phyloP scores from a whole-genome alignment of 1,140 invertebrate species.

The Trypoxylus dichotomus region DNA sequence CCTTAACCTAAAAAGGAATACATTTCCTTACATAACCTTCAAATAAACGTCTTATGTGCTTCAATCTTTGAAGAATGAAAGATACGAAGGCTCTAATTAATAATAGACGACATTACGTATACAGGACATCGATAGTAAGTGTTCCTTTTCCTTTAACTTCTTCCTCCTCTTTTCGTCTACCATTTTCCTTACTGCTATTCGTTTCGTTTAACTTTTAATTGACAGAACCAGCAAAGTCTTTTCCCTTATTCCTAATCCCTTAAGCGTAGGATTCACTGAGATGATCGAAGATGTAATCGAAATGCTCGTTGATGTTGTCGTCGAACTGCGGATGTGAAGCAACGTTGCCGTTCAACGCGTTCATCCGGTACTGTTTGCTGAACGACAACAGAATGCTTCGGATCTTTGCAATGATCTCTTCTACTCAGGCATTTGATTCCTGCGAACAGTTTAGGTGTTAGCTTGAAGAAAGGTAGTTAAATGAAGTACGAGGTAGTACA shows the following conservation, averaged over 20 bases:
- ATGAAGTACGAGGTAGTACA: no score
- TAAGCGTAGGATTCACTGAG: slow-evolving; percentile 63
- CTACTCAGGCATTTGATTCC: slow-evolving; percentile 77
- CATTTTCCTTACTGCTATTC: not conserved
- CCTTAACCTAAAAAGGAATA: no score
- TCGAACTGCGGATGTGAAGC: slow-evolving; percentile 54
- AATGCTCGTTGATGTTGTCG: slow-evolving; percentile 56
- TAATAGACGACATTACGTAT: slow-evolving; percentile 23
- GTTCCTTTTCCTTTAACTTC: not conserved
- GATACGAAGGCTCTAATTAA: not conserved
- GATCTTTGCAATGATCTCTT: slow-evolving; percentile 77
- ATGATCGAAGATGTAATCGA: slow-evolving; percentile 62
- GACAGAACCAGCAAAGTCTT: slow-evolving; percentile 12
- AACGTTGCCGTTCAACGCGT: slow-evolving; percentile 55
- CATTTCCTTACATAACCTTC: not conserved
- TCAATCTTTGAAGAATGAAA: not conserved
- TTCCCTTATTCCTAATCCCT: slow-evolving; percentile 26
- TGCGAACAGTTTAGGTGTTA: slow-evolving; percentile 40
- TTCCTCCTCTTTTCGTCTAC: not conserved
- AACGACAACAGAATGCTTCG: slow-evolving; percentile 72
- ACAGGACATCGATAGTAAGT: slow-evolving; percentile 2
- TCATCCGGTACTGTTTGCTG: slow-evolving; percentile 67
- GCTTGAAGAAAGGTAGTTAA: not conserved
- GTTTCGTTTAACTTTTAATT: slow-evolving; percentile 8
- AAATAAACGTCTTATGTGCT: not conserved